Evolutionary conservation across 2,797 vertebrate genomes (phyloP).

Genomic region (Cynopterus sphinx): DNA sequence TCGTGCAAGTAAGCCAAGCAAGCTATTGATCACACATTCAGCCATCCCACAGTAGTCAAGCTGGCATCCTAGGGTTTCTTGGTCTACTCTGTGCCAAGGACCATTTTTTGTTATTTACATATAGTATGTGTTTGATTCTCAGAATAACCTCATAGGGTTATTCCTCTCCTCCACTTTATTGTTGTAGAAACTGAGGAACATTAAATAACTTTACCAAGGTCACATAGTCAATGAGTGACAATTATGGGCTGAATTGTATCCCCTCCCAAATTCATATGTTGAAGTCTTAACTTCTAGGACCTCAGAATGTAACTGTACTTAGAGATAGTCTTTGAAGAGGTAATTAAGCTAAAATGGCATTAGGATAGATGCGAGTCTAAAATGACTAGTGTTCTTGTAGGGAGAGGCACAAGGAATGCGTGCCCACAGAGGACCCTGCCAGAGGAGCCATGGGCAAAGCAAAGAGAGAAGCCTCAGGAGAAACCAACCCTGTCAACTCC

Average conservation of each 20-base stretch:
- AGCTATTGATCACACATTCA: neutral
- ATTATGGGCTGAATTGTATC: neutral
- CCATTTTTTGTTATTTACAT: neutral
- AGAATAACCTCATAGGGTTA: slow-evolving; percentile 17
- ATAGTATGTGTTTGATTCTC: slow-evolving; percentile 18
- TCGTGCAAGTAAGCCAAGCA: neutral
- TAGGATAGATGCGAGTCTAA: neutral
- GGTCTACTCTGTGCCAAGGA: neutral
- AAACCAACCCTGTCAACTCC: neutral
- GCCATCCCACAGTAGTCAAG: neutral
- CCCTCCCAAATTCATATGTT: neutral
- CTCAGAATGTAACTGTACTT: neutral
- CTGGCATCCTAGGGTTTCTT: neutral
- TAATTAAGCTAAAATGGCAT: neutral
- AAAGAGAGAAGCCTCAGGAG: neutral
- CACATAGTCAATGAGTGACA: neutral
- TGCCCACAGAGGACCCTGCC: neutral
- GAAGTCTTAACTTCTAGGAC: neutral
- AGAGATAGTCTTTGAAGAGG: neutral
- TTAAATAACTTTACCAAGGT: neutral
- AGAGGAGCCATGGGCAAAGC: neutral
- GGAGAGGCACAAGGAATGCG: neutral
- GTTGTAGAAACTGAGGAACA: neutral
- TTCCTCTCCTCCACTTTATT: neutral
- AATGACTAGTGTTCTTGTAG: neutral